Percentiles rank a stretch among this genome's conserved stretches.
These are phyloP conservation scores for Nephrotoma flavescens DNA, from an alignment of 2,888 invertebrate species.

Conservation along the genomic window DNA sequence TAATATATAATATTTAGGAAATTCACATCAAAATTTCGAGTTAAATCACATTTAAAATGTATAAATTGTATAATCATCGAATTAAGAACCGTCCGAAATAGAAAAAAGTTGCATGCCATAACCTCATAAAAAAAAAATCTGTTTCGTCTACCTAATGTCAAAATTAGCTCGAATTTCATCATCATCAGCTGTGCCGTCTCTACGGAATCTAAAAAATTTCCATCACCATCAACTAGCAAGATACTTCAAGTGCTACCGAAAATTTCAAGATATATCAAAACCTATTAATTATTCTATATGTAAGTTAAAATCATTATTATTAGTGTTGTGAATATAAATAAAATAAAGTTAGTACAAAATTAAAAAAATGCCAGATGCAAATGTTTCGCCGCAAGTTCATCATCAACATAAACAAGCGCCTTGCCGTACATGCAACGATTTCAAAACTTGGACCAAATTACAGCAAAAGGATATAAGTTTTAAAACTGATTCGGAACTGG, in stretches of 20 bases:
- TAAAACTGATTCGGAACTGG: constrained; percentile 1
- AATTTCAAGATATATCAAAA: not conserved
- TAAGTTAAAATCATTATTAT: not conserved
- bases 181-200: not conserved
- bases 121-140: not conserved
- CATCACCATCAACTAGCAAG: not conserved
- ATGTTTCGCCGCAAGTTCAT: not conserved
- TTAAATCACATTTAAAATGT: not conserved
- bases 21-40: not conserved
- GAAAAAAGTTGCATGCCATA: not conserved
- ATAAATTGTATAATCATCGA: not conserved
- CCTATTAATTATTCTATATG: not conserved
- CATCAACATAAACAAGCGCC: not conserved
- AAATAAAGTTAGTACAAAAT: not conserved
- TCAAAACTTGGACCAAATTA: constrained; percentile 53
- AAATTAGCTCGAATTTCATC: not conserved
- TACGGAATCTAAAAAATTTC: not conserved
- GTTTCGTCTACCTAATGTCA: not conserved
- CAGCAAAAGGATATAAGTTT: constrained; percentile 26
- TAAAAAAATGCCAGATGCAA: not conserved
- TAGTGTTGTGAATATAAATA: not conserved
- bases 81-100: not conserved
- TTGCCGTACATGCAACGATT: constrained; percentile 57
- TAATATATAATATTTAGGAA: not conserved
- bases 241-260: not conserved